Base-by-base conservation (phyloP, 2,888 invertebrate species). In the Escarpia spicata region DNA sequence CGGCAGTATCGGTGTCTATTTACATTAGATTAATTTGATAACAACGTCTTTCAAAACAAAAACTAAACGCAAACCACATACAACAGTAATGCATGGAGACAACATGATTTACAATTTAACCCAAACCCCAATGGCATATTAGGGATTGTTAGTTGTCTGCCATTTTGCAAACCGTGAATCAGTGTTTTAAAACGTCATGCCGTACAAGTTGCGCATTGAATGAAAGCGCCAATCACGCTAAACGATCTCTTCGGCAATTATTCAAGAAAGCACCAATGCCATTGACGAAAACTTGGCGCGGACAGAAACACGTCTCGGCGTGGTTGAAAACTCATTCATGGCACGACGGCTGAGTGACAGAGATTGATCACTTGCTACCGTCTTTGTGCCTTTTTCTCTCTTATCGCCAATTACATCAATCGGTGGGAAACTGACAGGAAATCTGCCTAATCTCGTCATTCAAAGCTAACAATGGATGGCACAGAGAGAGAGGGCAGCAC, bases 241-340 rank as follows among this genome's bases (percentile, higher is more conserved):
- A 75, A 75, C 75, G 75, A 75, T 75, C 75, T 75, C n/a, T 75
- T 75, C 75, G n/a, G 75, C 75, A 75, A 75, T 75, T 75, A 75
- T 75, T 75, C 19, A 15, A 75, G 75, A 75, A 75, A 75, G 75
- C 75, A 26, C 19, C n/a, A 75, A 19, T 75, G 75, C 19, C 75
- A 4, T 75, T 75, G 75, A 75, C 75, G 75, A 75, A 26, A 75
- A 75, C 52, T 52, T 15, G 52, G 52, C 52, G n/a, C 26, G n/a
- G 75, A 75, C 75, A 75, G 75, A 75, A 75, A 19, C 75, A n/a
- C 75, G 75, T 75, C 75, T 75, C 75, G 75, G 26, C 75, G 19
- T 26, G n/a, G 75, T 26, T 75, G 75, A 26, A 26, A 26, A 6
- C 19, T 19, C n/a, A 75, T 75, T 75, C 26, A 75, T 26, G 19